A percentile compares a stretch with the other conserved stretches of the same genome.
Evolutionary conservation across 2,113 vertebrate species (phyloP).

Genomic region (Chaetorhynchus papuensis): DNA sequence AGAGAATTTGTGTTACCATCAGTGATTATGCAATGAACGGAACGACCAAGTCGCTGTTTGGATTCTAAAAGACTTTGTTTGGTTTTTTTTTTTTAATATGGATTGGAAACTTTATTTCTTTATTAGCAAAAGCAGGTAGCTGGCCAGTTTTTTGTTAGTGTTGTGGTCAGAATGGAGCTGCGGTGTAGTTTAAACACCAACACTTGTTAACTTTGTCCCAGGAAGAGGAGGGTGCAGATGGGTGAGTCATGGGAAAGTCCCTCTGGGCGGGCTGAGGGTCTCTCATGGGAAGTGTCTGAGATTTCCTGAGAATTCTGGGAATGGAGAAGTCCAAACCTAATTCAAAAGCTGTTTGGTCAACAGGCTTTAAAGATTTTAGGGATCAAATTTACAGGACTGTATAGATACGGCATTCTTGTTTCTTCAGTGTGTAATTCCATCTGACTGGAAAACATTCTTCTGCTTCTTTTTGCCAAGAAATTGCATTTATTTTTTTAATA

Average conservation of each 20-base stretch:
- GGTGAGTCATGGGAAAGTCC: not conserved
- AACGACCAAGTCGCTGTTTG: not conserved
- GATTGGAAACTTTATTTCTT: not conserved
- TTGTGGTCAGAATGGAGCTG: not conserved
- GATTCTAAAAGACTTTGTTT: not conserved
- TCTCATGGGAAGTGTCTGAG: not conserved
- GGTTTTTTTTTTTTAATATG: not conserved
- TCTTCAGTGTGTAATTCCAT: not conserved
- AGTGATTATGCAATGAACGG: not conserved
- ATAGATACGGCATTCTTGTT: not conserved
- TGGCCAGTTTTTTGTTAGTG: not conserved
- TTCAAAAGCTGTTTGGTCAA: not conserved
- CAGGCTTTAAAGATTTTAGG: not conserved
- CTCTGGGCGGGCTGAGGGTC: not conserved
- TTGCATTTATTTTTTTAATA: not conserved
- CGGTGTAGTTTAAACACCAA: no score
- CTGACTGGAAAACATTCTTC: not conserved
- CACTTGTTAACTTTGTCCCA: accelerated
- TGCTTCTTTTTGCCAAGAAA: not conserved
- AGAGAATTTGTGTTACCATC: not conserved
- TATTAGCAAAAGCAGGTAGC: not conserved
- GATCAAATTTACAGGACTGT: not conserved
- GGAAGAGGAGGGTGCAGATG: not conserved
- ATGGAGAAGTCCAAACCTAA: not conserved
- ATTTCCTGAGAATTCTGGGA: not conserved